These are phyloP conservation scores for Typhlichthys eigenmanni DNA, from an alignment of 2,797 vertebrate genomes.

Conservation along the genomic window DNA sequence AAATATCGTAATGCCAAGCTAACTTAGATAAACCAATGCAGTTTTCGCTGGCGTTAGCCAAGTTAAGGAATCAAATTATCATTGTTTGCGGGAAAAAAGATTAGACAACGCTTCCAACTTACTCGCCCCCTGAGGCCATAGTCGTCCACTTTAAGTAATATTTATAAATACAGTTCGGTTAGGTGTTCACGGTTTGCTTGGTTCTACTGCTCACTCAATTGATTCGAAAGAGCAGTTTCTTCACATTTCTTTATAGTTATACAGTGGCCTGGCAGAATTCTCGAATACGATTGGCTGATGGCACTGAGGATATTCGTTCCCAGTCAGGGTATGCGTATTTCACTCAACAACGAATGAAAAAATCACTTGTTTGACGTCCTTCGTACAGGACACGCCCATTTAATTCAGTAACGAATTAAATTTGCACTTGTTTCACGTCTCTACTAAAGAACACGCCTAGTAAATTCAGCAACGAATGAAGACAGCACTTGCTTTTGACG, in stretches of 20 bases:
- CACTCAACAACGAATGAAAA: background rate
- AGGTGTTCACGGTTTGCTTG: constrained; percentile 52
- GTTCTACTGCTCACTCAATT: constrained; percentile 51
- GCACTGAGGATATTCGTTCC: constrained; percentile 9
- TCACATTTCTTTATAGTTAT: constrained; percentile 63
- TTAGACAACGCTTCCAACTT: constrained; percentile 56
- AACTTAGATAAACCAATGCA: constrained; percentile 50
- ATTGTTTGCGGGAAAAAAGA: constrained; percentile 4
- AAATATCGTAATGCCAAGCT: constrained; percentile 52
- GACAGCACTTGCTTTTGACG: background rate
- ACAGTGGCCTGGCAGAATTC: constrained; percentile 35
- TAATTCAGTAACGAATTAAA: constrained; percentile 41
- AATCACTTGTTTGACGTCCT: background rate
- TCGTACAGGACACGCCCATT: constrained; percentile 1
- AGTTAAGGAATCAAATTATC: constrained; percentile 18
- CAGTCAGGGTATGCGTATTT: background rate
- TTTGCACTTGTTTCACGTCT: rapidly evolving
- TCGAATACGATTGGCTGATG: constrained; percentile 54
- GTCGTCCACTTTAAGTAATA: constrained; percentile 68
- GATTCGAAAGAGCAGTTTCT: constrained; percentile 62
- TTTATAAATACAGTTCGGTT: constrained; percentile 76
- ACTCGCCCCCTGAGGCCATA: constrained; percentile 86
- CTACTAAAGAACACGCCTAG: background rate
- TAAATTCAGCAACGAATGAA: constrained; percentile 42
- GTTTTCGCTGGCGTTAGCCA: constrained; percentile 19